Conservation (phyloP, 2,888 invertebrate species). For the Eupithecia vulgata region DNA sequence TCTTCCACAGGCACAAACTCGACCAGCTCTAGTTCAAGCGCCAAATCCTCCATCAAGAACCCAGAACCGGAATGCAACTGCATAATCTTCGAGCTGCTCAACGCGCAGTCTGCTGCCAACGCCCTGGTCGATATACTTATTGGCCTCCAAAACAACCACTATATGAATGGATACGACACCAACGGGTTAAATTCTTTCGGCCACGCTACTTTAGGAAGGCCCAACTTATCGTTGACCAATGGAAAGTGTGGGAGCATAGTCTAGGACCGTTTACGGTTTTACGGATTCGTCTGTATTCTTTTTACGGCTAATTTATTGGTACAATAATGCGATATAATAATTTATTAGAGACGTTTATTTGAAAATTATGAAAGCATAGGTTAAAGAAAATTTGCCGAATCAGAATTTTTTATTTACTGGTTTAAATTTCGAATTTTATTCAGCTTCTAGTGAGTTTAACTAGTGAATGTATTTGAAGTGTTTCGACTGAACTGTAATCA, state of each 20-base stretch:
- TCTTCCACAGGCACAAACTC: slow-evolving; percentile 56
- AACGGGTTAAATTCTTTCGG: slow-evolving; percentile 57
- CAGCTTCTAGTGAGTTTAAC: slow-evolving; percentile 14
- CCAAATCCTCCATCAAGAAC: slow-evolving; percentile 62
- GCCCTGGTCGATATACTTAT: slow-evolving; percentile 76
- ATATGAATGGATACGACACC: slow-evolving; percentile 70
- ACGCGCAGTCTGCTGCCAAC: slow-evolving; percentile 76
- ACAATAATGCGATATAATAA: neutral
- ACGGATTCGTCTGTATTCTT: slow-evolving; percentile 5
- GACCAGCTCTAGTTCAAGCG: slow-evolving; percentile 62
- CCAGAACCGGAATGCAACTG: slow-evolving; percentile 79
- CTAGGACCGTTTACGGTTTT: slow-evolving; percentile 47
- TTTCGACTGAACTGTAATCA: slow-evolving; percentile 45
- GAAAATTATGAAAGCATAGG: slow-evolving; percentile 10
- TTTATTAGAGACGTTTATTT: slow-evolving; percentile 24
- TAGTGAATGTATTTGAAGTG: slow-evolving; percentile 26
- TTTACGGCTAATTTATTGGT: neutral
- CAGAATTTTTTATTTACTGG: slow-evolving; percentile 23
- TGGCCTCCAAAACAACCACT: slow-evolving; percentile 77
- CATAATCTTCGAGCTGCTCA: slow-evolving; percentile 74
- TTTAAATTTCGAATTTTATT: slow-evolving; percentile 19
- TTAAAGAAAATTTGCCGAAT: slow-evolving; percentile 21
- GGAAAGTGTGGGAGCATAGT: slow-evolving; percentile 80
- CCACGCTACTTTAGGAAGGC: slow-evolving; percentile 65
- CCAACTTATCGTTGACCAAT: slow-evolving; percentile 72